Base-by-base conservation (phyloP, 2,888 invertebrate species). In the Archaeoteleia sp. region DNA sequence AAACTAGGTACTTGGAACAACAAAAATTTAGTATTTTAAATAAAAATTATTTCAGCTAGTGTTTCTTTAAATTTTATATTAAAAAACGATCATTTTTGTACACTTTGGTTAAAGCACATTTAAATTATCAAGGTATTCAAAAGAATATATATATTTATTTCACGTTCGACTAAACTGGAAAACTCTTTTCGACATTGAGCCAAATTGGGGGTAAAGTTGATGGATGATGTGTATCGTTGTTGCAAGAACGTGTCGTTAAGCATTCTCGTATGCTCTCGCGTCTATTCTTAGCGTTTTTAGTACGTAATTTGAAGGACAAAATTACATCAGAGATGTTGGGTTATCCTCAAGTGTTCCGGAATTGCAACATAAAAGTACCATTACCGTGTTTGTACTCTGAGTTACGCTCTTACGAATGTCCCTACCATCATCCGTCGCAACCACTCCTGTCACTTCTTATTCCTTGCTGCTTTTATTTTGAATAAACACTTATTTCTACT, bases 361-460 rank as follows among this genome's bases (percentile, higher is more conserved):
- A 62, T 49, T 35, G 54, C 43, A 49, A 37, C 48, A 43, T 65
- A 65, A 65, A 58, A 51, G 51, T 27, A 42, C 58, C 48, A 65
- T 57, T 57, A 65, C 39, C 27, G 35, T 13, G 40, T 37, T 43
- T 46, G 27, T 57, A 55, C 57, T 51, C 23, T 46, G 40, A 51
- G 49, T 51, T 51, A 65, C 57, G 32, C 45, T 43, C n/a, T 49
- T 45, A 35, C 20, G 43, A 46, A 46, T 25, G 39, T 45, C 40
- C 30, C 30, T 46, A 37, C 46, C 39, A 57, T 57, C 46, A 39
- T 46, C 10, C 5, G 30, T 57, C 46, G 46, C 46, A 46, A 39
- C 45, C 39, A 45, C 39, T 15, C 29, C 40, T 40, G 57, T 32
- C 45, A 30, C 14, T 29, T 45, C 45, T 35, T 35, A 35, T 48